These are phyloP conservation scores for Caenorhabditis macrosperma DNA, from an alignment of 2,888 invertebrate species.

Conservation along the genomic window DNA sequence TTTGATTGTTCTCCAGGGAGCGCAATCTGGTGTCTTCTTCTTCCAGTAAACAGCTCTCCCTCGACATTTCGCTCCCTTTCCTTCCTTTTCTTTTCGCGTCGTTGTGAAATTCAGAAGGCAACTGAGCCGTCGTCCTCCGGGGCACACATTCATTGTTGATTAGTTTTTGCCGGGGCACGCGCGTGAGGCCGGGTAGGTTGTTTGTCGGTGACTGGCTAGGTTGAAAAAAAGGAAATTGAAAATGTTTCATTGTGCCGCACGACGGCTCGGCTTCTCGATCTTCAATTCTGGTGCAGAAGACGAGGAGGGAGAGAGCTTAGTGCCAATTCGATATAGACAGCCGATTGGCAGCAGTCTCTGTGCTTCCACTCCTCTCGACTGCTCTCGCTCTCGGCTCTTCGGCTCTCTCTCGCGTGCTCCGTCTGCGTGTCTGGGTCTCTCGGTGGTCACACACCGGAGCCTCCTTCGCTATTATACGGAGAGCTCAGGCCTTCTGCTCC, in stretches of 20 bases:
- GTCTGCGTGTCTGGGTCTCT: not conserved
- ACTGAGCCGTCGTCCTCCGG: not conserved
- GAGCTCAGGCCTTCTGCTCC: slow-evolving; percentile 3
- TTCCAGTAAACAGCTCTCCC: not conserved
- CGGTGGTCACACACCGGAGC: slow-evolving; percentile 17
- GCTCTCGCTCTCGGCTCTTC: not conserved
- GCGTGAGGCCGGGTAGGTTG: slow-evolving; percentile 1
- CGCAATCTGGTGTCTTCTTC: not conserved
- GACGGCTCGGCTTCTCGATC: slow-evolving; percentile 25
- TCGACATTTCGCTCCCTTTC: not conserved
- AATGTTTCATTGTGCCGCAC: slow-evolving; percentile 11
- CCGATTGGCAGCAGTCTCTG: slow-evolving; percentile 21
- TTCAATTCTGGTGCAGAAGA: slow-evolving; percentile 13
- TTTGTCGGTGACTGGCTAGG: slow-evolving; percentile 9
- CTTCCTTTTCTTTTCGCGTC: not conserved
- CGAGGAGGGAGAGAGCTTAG: slow-evolving; percentile 10
- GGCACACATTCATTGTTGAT: slow-evolving; percentile 46
- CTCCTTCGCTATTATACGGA: slow-evolving; percentile 37
- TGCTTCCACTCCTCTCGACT: slow-evolving; percentile 1
- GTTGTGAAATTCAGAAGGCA: slow-evolving; percentile 34
- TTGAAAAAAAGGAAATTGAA: slow-evolving; percentile 23
- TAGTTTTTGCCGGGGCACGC: slow-evolving; percentile 28
- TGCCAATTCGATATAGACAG: slow-evolving; percentile 52
- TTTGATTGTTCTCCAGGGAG: slow-evolving; percentile 29
- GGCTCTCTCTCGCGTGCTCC: slow-evolving; percentile 8